Evolutionary conservation across 1,140 invertebrate genomes (phyloP).

Genomic region (Lanistes nyassanus): DNA sequence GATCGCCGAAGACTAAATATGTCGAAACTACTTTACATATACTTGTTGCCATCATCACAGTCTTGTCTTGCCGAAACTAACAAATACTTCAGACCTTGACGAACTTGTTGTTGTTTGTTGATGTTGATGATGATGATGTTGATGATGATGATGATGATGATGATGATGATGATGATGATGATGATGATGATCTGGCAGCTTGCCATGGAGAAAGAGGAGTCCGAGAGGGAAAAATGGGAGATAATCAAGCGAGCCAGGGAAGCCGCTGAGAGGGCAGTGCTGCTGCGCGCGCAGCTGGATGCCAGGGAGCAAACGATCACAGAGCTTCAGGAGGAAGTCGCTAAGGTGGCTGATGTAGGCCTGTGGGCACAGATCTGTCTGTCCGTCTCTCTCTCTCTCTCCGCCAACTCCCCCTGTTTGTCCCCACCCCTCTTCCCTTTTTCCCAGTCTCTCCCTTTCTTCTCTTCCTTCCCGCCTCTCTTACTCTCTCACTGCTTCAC

Average conservation of each 20-base stretch:
- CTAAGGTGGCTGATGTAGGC: constrained; percentile 72
- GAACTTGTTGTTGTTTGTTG: no score
- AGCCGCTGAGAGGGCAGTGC: constrained; percentile 86
- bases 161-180: not conserved
- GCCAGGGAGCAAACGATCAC: constrained; percentile 85
- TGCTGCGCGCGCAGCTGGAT: constrained; percentile 85
- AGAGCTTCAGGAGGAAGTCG: constrained; percentile 83
- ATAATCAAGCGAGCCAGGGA: constrained; percentile 87
- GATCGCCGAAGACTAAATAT: not conserved
- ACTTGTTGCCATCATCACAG: not conserved
- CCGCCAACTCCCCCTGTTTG: not conserved
- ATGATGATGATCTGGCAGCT: constrained; percentile 66
- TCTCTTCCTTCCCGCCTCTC: not conserved
- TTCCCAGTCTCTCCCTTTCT: no score
- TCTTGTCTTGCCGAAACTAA: not conserved
- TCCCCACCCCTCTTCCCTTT: no score
- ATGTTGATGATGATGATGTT: no score
- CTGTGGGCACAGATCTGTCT: not conserved
- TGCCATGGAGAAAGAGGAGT: constrained; percentile 81
- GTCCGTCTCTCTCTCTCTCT: not conserved
- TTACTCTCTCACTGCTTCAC: not conserved
- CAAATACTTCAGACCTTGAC: no score
- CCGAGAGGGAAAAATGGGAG: constrained; percentile 88
- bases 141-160: not conserved
- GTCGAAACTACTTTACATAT: not conserved